Evolutionary conservation across 1,140 invertebrate species (phyloP), one percentile per base, ranked within the genome.

Genomic region (Capitella teleta): DNA sequence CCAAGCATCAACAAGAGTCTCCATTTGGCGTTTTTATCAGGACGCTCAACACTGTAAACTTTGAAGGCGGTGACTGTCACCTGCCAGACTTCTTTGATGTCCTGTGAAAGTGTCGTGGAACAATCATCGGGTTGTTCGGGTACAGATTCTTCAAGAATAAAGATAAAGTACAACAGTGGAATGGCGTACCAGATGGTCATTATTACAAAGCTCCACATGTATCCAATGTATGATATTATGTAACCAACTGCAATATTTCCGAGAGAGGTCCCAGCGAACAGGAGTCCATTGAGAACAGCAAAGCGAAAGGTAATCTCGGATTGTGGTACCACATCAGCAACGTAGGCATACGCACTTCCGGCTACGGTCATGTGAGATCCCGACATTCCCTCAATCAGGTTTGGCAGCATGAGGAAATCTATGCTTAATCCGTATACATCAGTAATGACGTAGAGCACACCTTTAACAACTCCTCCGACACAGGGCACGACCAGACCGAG

Each of bases 321-420:
- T 1, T 40, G 38, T 5, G 21, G 6, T 19, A 40, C 19, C 19
- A 40, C 28, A n/a, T 45, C 43, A 3, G 43, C 43, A 18, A 45
- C 21, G 43, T 45, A 45, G 23, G 43, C 43, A n/a, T 45, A 45
- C 21, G 43, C 43, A 21, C 21, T 25, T 8, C 43, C 26, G 21
- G 5, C 5, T 5, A 45, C 19, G n/a, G 43, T 45, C 23, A 45
- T 24, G 43, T 45, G 43, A 19, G 43, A 45, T 21, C 43, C 43
- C 2, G 16, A 16, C 14, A 28, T 8, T 8, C 43, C 43, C 43
- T 45, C 43, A 18, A 45, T 28, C 19, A 24, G 19, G 23, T 8
- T 26, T 16, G 21, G 21, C 6, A 45, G 21, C 5, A 28, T 18
- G 43, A 45, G 28, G 8, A 24, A 24, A 18, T 16, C 23, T 5